These are phyloP conservation scores for Callaeas wilsoni DNA, from an alignment of 2,113 vertebrate genomes.

Conservation along the genomic window DNA sequence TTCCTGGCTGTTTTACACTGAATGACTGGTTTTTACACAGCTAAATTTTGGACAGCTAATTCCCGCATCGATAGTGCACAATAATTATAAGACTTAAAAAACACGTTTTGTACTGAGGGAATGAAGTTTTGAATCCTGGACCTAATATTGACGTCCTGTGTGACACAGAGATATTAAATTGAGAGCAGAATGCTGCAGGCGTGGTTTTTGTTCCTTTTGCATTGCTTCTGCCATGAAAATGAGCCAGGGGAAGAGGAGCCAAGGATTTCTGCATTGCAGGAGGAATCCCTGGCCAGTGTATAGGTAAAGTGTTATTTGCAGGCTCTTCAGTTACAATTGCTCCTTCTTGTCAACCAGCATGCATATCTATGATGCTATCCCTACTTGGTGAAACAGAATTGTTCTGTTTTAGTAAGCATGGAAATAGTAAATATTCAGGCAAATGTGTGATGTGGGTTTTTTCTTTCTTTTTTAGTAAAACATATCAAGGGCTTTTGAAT, in stretches of 20 bases:
- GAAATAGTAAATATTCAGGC: background rate
- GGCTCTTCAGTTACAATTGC: background rate
- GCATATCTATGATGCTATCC: background rate
- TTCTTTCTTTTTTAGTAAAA: background rate
- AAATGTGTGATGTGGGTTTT: background rate
- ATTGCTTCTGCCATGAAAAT: background rate
- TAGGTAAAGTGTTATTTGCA: background rate
- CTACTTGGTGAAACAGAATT: background rate
- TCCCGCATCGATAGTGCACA: background rate
- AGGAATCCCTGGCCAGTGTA: background rate
- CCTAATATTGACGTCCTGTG: background rate
- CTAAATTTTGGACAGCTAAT: background rate
- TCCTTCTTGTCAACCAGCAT: background rate
- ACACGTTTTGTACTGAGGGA: background rate
- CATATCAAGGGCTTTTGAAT: background rate
- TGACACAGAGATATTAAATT: background rate
- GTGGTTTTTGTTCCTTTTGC: background rate
- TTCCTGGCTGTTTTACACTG: background rate
- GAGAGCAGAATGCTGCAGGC: background rate
- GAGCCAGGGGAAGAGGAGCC: background rate
- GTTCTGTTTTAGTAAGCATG: background rate
- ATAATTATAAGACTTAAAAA: background rate
- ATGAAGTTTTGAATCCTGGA: background rate
- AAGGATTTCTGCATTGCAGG: background rate
- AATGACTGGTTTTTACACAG: background rate